phyloP scores from a whole-genome alignment of 2,113 vertebrate genomes.

The Sus scrofa region T2T-Sscrofa CM000824.6:36686501-36687000 shows the following conservation, averaged over 20 bases:
- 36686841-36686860: background rate
- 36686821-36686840: background rate
- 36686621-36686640: background rate
- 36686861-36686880: background rate
- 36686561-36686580: no score
- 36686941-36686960: no score
- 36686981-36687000: background rate
- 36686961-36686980: background rate
- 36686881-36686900: background rate
- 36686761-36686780: background rate
- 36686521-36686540: no score
- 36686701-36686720: background rate
- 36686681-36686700: background rate
- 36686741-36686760: background rate
- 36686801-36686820: background rate
- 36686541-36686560: no score
- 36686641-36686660: background rate
- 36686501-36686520: no score
- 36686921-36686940: background rate
- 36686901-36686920: background rate
- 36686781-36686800: background rate
- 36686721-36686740: background rate
- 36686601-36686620: no score
- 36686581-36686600: no score
- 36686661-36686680: background rate